Conservation (phyloP, 1,140 invertebrate species). For the Harpegnathos saltator region DNA sequence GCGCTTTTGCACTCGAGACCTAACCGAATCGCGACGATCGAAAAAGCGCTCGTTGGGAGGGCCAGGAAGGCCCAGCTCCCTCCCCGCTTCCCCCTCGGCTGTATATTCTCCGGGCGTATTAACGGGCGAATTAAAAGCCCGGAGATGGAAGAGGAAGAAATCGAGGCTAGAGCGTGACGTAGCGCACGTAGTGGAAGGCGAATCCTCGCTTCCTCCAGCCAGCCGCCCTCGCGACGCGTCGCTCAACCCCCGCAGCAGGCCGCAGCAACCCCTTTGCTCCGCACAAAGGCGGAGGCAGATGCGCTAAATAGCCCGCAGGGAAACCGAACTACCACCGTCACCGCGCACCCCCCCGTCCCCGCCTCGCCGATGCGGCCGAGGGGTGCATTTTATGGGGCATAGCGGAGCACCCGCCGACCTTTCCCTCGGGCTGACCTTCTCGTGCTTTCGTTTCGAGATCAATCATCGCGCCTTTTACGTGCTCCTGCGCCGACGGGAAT, state of each 20-base stretch:
- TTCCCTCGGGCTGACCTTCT: constrained; percentile 58
- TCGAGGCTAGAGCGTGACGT: constrained; percentile 32
- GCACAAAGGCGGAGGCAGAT: constrained; percentile 80
- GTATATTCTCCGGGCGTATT: constrained; percentile 56
- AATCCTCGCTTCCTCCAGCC: constrained; percentile 64
- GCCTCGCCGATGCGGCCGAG: constrained; percentile 71
- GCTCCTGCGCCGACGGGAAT: neutral
- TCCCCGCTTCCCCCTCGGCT: no score
- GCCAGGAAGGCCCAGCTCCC: no score
- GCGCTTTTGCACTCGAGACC: no score
- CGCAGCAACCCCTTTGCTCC: constrained; percentile 37
- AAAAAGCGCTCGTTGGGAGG: no score
- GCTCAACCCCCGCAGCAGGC: neutral
- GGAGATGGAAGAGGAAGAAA: constrained; percentile 64
- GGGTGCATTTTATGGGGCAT: constrained; percentile 73
- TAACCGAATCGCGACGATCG: no score
- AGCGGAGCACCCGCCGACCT: constrained; percentile 62
- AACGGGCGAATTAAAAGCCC: constrained; percentile 74
- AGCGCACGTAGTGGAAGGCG: constrained; percentile 73
- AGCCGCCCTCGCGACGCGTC: constrained; percentile 48
- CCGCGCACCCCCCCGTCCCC: constrained; percentile 55
- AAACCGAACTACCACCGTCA: constrained; percentile 79
- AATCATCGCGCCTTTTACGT: constrained; percentile 63
- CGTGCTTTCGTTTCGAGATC: constrained; percentile 54
- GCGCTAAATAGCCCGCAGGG: constrained; percentile 82